These are phyloP conservation scores for Xenentodon cancila DNA, from an alignment of 2,797 vertebrate species.

Conservation along the genomic window DNA sequence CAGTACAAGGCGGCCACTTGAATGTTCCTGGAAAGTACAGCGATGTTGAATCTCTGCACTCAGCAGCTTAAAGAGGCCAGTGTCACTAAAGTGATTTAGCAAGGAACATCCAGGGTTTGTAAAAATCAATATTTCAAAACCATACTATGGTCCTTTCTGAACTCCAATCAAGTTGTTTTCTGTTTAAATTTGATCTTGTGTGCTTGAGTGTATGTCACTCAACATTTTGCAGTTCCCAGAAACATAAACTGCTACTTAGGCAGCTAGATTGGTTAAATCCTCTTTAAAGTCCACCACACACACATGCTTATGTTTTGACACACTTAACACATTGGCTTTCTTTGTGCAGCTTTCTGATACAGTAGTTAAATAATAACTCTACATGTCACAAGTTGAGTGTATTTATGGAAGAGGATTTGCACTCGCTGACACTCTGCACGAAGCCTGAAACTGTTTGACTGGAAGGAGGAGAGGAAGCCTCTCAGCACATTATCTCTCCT, in stretches of 20 bases:
- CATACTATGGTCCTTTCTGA: no score
- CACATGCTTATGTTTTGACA: slow-evolving; percentile 6
- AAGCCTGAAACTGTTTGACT: slow-evolving; percentile 38
- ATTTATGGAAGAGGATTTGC: slow-evolving; percentile 41
- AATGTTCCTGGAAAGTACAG: no score
- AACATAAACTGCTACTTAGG: background rate
- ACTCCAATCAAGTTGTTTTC: no score
- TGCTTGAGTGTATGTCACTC: no score
- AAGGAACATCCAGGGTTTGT: no score
- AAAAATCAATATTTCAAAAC: no score
- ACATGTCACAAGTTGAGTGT: slow-evolving; percentile 23
- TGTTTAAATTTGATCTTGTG: no score
- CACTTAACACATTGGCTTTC: slow-evolving; percentile 13
- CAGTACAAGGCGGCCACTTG: no score
- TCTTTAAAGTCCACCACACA: background rate
- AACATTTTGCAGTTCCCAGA: background rate
- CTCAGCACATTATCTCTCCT: slow-evolving; percentile 56
- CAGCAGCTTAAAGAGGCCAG: no score
- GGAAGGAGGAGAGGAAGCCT: slow-evolving; percentile 37
- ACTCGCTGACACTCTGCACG: slow-evolving; percentile 19
- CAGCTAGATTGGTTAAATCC: background rate
- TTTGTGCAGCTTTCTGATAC: no score
- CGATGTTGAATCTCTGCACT: no score
- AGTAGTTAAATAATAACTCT: slow-evolving; percentile 19
- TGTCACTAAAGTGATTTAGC: no score